These are phyloP conservation scores for Megaustenia siamemsis DNA, from an alignment of 2,888 invertebrate genomes.

Conservation along the genomic window DNA sequence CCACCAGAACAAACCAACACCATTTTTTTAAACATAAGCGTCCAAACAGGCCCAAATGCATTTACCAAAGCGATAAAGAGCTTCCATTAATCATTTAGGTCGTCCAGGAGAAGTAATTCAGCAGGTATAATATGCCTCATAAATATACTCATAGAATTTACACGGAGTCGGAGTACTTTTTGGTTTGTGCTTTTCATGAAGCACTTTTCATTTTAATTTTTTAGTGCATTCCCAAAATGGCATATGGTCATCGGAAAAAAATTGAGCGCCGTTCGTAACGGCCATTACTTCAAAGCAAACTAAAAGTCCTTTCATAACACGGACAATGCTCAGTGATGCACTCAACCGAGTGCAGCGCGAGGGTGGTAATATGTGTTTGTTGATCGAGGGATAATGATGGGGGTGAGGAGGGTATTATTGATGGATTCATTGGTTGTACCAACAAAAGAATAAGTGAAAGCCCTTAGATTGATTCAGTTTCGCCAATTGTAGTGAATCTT, in stretches of 20 bases:
- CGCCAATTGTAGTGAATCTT: background rate
- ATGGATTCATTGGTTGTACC: background rate
- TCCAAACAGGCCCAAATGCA: background rate
- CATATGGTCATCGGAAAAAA: background rate
- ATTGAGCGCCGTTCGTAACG: too few species aligned
- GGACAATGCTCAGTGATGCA: background rate
- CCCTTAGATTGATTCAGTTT: background rate
- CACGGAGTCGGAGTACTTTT: background rate
- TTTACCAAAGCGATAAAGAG: background rate
- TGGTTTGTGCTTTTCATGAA: background rate
- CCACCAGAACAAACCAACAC: background rate
- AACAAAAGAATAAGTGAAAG: background rate
- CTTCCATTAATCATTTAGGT: slow-evolving; percentile 21
- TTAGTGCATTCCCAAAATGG: background rate
- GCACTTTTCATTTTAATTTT: background rate
- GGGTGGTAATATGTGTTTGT: slow-evolving; percentile 5
- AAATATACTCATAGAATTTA: background rate
- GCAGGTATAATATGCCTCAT: slow-evolving; percentile 16
- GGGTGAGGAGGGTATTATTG: background rate
- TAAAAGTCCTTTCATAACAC: background rate
- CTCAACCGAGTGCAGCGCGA: background rate
- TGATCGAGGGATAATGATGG: background rate
- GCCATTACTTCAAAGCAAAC: background rate
- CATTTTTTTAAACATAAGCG: background rate
- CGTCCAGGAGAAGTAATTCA: background rate